Evolutionary conservation across 2,113 vertebrate genomes (phyloP).

Genomic region (Pollachius pollachius): DNA sequence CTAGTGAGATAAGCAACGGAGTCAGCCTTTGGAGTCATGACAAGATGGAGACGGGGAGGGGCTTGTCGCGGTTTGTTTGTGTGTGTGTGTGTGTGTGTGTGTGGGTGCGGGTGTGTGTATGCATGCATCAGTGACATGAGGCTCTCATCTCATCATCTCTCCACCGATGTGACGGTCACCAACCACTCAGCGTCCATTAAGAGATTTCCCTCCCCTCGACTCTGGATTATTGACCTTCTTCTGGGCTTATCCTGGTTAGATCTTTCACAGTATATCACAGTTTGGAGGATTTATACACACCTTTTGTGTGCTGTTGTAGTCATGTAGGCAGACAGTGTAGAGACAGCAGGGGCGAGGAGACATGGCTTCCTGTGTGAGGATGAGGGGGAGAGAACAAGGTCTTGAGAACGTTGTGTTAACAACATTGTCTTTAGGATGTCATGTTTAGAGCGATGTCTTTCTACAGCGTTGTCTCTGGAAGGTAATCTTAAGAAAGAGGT

Average conservation of each 20-base stretch:
- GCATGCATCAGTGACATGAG: constrained; percentile 4
- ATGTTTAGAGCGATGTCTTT: too few relatives aligned
- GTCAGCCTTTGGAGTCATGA: neutral
- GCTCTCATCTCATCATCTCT: neutral
- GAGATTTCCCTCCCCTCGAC: constrained; percentile 49
- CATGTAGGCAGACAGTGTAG: too few relatives aligned
- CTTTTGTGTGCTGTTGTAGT: too few relatives aligned
- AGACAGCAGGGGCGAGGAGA: too few relatives aligned
- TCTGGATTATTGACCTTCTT: constrained; percentile 59
- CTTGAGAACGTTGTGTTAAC: too few relatives aligned
- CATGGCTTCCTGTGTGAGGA: too few relatives aligned
- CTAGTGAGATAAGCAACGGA: neutral
- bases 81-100: neutral
- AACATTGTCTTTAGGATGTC: too few relatives aligned
- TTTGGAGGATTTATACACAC: neutral
- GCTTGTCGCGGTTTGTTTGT: neutral
- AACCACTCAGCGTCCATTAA: constrained; percentile 53
- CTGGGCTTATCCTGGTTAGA: constrained; percentile 41
- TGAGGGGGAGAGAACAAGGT: too few relatives aligned
- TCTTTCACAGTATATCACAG: neutral
- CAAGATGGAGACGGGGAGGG: neutral
- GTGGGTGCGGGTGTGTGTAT: neutral
- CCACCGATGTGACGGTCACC: constrained; percentile 40
- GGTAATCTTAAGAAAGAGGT: too few relatives aligned
- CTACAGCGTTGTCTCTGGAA: too few relatives aligned